These are phyloP conservation scores for Spilogale gracilis DNA, from an alignment of 2,113 vertebrate genomes.

Conservation along the genomic window DNA sequence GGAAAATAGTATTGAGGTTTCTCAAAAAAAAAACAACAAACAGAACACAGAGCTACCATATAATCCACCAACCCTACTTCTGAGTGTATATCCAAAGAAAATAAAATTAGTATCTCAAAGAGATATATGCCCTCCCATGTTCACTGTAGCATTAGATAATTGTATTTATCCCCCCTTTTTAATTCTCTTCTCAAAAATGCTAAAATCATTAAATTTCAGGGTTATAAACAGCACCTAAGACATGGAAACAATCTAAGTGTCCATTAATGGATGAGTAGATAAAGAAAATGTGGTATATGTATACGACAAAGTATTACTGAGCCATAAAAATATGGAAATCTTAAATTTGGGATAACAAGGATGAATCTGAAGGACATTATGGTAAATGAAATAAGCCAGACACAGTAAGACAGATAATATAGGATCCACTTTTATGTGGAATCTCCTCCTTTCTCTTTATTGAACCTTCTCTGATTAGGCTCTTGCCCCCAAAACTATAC, in stretches of 20 bases:
- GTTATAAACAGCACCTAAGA: conserved; percentile 42
- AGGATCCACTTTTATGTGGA: neutral
- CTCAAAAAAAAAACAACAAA: neutral
- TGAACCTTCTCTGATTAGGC: neutral
- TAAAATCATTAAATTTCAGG: conserved; percentile 59
- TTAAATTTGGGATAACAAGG: neutral
- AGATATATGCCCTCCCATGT: neutral
- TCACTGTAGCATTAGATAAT: neutral
- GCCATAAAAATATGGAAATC: neutral
- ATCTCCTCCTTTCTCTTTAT: neutral
- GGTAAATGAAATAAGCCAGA: neutral
- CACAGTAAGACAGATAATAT: neutral
- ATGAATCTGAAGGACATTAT: neutral
- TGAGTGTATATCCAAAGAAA: neutral
- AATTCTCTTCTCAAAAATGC: neutral
- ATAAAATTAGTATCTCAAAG: neutral
- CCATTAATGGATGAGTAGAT: neutral
- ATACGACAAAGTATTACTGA: neutral
- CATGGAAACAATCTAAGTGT: neutral
- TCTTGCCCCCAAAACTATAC: neutral
- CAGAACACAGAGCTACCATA: neutral
- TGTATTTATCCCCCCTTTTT: neutral
- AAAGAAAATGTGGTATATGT: neutral
- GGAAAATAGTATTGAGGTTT: neutral
- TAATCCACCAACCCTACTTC: neutral